Base-by-base conservation (phyloP, 2,113 vertebrate genomes). In the Heterocephalus glaber region DNA sequence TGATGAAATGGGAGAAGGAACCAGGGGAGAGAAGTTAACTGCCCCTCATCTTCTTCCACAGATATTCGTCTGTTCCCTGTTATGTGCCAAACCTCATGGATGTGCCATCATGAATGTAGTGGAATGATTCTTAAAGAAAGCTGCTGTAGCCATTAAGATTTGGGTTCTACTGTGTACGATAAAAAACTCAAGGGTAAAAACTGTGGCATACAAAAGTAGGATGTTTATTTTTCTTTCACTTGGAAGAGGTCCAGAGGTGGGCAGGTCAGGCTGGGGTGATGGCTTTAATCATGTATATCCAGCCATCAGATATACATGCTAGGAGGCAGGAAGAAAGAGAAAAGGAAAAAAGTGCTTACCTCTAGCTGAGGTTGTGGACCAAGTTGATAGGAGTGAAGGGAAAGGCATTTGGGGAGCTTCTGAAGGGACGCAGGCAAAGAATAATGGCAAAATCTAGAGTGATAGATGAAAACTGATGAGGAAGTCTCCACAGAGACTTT, bases 161-260 rank as follows among this genome's bases (percentile, higher is more conserved):
- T 7, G 30, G 28, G 17, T 79, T 86, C 44, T 89, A 28, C 38
- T 83, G 44, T 9, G 49, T 41, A 38, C 70, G 47, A 19, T 6
- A 63, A 90, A 89, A 86, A 84, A 47, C 11, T 13, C 28, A 85
- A 81, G 77, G 41, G 63, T 28, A 89, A 56, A 83, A 47, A 35
- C 24, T 47, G 58, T 63, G 60, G 5, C 11, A 3, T n/a, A 33
- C 58, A 28, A 33, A 41, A 76, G 11, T 19, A 52, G n/a, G 26
- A 2, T 30, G 17, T 52, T 68, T 41, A 9, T 54, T 80, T 90
- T 38, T 89, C 33, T 63, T 72, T 74, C 13, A 80, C 38, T n/a
- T 63, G 66, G 83, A 85, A 74, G 76, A 95, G 86, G 24, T n/a
- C 58, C 56, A 44, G 86, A 85, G 44, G 56, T 63, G 26, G 44